These are phyloP conservation scores for Mesoclemmys tuberculata DNA, from an alignment of 2,113 vertebrate species.

Conservation along the genomic window DNA sequence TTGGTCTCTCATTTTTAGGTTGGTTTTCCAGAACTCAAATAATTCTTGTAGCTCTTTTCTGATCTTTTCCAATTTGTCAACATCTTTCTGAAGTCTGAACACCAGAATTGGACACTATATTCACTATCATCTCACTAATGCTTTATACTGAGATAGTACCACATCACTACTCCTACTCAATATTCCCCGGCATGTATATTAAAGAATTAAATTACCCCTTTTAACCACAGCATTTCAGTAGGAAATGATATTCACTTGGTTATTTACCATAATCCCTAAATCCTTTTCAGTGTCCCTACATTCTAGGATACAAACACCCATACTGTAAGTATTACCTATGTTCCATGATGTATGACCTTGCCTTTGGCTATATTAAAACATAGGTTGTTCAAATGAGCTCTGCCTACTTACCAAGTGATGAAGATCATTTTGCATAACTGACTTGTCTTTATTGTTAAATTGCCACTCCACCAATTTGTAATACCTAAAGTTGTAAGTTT, in stretches of 20 bases:
- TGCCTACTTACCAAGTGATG: neutral
- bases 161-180: neutral
- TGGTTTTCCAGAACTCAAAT: neutral
- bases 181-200: neutral
- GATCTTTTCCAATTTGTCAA: neutral
- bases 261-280: neutral
- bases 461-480: neutral
- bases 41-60: neutral
- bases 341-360: neutral
- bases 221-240: neutral
- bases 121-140: neutral
- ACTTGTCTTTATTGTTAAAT: neutral
- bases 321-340: neutral
- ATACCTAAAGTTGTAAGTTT: neutral
- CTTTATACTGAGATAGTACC: neutral
- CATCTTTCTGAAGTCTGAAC: neutral
- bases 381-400: neutral
- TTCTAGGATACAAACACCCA: neutral
- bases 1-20: neutral
- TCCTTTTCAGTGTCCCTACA: too few relatives aligned
- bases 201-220: neutral
- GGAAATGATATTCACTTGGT: neutral
- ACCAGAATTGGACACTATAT: neutral
- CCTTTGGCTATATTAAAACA: neutral
- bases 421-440: neutral